These are phyloP conservation scores for Lymantria monacha DNA, from an alignment of 2,888 invertebrate species.

Conservation along the genomic window DNA sequence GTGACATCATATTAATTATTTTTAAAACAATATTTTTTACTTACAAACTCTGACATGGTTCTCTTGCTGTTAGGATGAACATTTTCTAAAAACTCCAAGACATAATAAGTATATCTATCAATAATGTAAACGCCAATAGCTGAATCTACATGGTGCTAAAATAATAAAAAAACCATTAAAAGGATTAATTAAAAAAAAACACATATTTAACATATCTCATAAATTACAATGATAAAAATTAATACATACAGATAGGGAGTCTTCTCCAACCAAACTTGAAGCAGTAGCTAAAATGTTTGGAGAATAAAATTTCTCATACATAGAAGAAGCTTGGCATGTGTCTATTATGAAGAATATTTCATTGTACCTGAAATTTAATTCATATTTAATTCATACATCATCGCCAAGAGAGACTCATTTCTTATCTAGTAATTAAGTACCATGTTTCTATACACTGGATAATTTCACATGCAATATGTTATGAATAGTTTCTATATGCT, in stretches of 20 bases:
- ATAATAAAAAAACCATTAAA: slow-evolving; percentile 32
- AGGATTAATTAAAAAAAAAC: background rate
- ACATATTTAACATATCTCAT: background rate
- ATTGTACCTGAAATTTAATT: slow-evolving; percentile 88
- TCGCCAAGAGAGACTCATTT: no score
- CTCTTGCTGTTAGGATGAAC: slow-evolving; percentile 93
- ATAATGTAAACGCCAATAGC: slow-evolving; percentile 99
- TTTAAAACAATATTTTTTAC: slow-evolving; percentile 52
- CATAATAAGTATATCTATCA: slow-evolving; percentile 98
- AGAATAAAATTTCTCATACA: slow-evolving; percentile 98
- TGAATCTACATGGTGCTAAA: slow-evolving; percentile 98
- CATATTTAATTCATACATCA: no score
- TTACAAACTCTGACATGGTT: slow-evolving; percentile 97
- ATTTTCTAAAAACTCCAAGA: slow-evolving; percentile 96
- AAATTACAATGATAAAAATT: background rate
- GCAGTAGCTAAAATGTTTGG: slow-evolving; percentile 99
- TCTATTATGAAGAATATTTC: slow-evolving; percentile 99
- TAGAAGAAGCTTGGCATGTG: slow-evolving; percentile 99
- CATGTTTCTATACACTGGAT: no score
- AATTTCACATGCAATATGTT: no score
- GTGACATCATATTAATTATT: no score
- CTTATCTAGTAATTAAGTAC: no score
- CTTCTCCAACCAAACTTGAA: slow-evolving; percentile 98
- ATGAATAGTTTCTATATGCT: no score
- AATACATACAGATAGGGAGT: slow-evolving; percentile 93